phyloP scores from a whole-genome alignment of 2,797 vertebrate species.

The Pelodytes ibericus region DNA sequence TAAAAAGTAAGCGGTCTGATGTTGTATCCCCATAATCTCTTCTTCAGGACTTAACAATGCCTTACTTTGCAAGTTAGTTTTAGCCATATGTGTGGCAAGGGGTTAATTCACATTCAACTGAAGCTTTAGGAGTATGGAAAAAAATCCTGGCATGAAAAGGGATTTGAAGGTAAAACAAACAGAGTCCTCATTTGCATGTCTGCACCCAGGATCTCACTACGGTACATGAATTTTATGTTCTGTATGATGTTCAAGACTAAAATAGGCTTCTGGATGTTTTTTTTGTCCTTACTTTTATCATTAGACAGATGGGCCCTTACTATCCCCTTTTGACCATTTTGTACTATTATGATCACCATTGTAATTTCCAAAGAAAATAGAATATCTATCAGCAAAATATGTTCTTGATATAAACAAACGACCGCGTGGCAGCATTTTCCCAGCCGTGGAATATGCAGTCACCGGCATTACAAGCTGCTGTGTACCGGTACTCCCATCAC shows the following conservation, averaged over 20 bases:
- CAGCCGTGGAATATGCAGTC: no score
- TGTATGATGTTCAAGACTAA: slow-evolving; percentile 42
- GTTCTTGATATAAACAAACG: neutral
- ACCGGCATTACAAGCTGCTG: no score
- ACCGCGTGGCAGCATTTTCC: neutral
- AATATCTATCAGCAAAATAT: neutral
- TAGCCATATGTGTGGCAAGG: slow-evolving; percentile 10
- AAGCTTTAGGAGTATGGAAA: slow-evolving; percentile 34
- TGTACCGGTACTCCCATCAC: no score
- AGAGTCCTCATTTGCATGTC: slow-evolving; percentile 52
- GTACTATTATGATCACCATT: slow-evolving; percentile 37
- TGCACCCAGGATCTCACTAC: slow-evolving; percentile 44
- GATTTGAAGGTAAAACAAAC: slow-evolving; percentile 52
- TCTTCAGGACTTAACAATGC: slow-evolving; percentile 20
- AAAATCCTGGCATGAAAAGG: slow-evolving; percentile 44
- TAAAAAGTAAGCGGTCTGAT: slow-evolving; percentile 1
- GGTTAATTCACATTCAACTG: slow-evolving; percentile 35
- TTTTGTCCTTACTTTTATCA: slow-evolving; percentile 35
- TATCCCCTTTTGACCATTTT: slow-evolving; percentile 44
- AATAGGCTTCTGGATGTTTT: slow-evolving; percentile 28
- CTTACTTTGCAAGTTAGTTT: slow-evolving; percentile 14
- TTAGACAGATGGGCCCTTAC: slow-evolving; percentile 46
- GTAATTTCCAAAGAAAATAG: slow-evolving; percentile 44
- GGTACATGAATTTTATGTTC: slow-evolving; percentile 53
- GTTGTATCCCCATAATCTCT: slow-evolving; percentile 20